Base-by-base conservation (phyloP, 30 jellyfish, hydroid and myxozoan species). In the Sanderia malayensis region DNA sequence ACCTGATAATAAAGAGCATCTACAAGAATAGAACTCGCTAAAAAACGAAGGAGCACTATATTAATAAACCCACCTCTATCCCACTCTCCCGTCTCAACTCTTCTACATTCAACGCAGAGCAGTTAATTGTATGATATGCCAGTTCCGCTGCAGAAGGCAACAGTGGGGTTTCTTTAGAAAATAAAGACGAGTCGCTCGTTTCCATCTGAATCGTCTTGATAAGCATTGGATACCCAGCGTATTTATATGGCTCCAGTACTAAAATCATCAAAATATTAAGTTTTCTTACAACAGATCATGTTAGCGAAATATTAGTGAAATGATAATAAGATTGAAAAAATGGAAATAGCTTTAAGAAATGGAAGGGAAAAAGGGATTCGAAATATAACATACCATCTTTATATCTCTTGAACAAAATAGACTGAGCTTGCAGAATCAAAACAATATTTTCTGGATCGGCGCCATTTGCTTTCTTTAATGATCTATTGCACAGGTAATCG, bases 31-130 rank as follows among this genome's bases (percentile, higher is more conserved):
- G n/a, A n/a, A n/a, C n/a, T n/a, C n/a, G n/a, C n/a, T n/a, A n/a
- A n/a, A n/a, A n/a, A n/a, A n/a, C n/a, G n/a, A n/a, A n/a, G n/a
- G n/a, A n/a, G n/a, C n/a, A n/a, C n/a, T 20, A 20, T 55, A 55
- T 55, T 8, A 24, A 4, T n/a, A 4, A 7, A 4, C 75, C 46
- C 46, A 89, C 96, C 94, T 84, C 96, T 20, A 92, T 92, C 23
- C 99, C 99, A 67, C 68, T 70, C 47, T 93, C 99, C 44, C 99
- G 74, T 41, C 99, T 75, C 21, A 93, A 85, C 81, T 93, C 99
- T 70, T 93, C 99, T 46, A 96, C 99, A 86, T 93, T 93, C 24
- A 93, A 66, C 6, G 95, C 96, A 0, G 99, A 93, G 65, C 99
- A 93, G 49, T 86, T 81, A 60, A 93, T 93, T 1, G 99, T 84